These are phyloP conservation scores for Dendrolimus kikuchii DNA, from an alignment of 1,140 invertebrate species.

Conservation along the genomic window DNA sequence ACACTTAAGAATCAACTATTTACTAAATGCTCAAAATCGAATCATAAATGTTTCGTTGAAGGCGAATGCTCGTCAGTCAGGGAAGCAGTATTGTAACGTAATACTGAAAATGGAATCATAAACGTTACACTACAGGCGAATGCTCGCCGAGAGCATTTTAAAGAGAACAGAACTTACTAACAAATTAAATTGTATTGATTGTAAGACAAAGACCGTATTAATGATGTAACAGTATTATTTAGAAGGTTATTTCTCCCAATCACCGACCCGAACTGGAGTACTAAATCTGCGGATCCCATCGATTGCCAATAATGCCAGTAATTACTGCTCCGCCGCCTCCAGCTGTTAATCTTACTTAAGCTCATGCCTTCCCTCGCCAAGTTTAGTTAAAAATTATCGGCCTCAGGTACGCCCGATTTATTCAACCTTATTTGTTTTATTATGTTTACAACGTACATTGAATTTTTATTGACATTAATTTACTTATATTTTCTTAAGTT, in stretches of 20 bases:
- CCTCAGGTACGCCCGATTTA: constrained; percentile 8
- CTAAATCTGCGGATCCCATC: constrained; percentile 28
- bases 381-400: constrained; percentile 39
- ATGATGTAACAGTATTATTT: too few species aligned
- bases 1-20: too few species aligned
- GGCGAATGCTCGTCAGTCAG: too few species aligned
- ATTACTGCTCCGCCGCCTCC: constrained; percentile 26
- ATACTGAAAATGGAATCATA: too few species aligned
- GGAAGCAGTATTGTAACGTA: too few species aligned
- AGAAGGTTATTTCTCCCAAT: constrained; percentile 5
- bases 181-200: too few species aligned
- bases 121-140: too few species aligned
- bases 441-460: not conserved
- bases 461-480: not conserved
- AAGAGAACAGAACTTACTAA: too few species aligned
- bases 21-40: too few species aligned
- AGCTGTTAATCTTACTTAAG: constrained; percentile 40
- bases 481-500: not conserved
- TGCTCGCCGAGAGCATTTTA: too few species aligned
- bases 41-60: too few species aligned
- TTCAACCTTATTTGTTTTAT: not conserved
- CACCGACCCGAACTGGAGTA: constrained; percentile 6
- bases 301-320: constrained; percentile 34
- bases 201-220: too few species aligned
- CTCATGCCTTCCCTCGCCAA: constrained; percentile 27